Evolutionary conservation across 2,888 invertebrate genomes (phyloP).

Genomic region (Acleris laterana): DNA sequence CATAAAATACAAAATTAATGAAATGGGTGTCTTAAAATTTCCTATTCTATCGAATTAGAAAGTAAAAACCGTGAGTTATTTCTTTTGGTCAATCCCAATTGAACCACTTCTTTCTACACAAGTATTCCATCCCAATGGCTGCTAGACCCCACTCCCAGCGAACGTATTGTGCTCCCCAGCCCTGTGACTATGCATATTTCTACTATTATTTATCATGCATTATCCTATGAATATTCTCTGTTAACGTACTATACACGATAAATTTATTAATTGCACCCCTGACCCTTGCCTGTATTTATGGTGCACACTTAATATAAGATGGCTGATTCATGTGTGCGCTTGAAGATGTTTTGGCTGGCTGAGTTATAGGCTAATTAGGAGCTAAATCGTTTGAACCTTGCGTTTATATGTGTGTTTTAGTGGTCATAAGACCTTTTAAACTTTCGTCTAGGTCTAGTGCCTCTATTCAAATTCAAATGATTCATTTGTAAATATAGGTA

Average conservation of each 20-base stretch:
- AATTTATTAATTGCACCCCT: conserved; percentile 38
- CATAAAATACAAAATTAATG: too few relatives aligned
- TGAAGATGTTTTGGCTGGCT: conserved; percentile 25
- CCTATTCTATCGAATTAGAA: too few relatives aligned
- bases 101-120: too few relatives aligned
- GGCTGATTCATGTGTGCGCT: conserved; percentile 32
- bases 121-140: conserved; percentile 20
- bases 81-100: too few relatives aligned
- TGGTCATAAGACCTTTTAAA: too few relatives aligned
- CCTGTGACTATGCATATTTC: conserved; percentile 72
- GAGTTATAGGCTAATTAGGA: conserved; percentile 32
- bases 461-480: too few relatives aligned
- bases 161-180: conserved; percentile 52
- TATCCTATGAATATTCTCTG: conserved; percentile 78
- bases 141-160: conserved; percentile 33
- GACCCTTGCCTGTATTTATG: conserved; percentile 30
- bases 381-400: neutral
- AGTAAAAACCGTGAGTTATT: too few relatives aligned
- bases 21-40: too few relatives aligned
- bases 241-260: conserved; percentile 58
- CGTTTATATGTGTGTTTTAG: too few relatives aligned
- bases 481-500: too few relatives aligned
- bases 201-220: conserved; percentile 73
- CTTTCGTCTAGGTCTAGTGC: too few relatives aligned
- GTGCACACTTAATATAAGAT: conserved; percentile 24